phyloP scores from a whole-genome alignment of 2,888 invertebrate genomes.

The Dynastes grantii region DNA sequence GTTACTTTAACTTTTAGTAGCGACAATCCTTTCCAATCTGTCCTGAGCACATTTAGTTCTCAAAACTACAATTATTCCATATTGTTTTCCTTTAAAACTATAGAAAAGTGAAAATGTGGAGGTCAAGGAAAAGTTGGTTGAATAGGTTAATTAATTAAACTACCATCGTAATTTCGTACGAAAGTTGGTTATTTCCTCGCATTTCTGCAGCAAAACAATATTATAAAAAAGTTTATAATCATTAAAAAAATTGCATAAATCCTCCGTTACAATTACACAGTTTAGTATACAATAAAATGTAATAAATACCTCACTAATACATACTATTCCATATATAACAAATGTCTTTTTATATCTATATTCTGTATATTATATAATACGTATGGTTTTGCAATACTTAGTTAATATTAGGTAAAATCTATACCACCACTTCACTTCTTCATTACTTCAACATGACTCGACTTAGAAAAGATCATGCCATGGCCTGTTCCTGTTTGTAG shows the following conservation, averaged over 20 bases:
- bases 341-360: neutral
- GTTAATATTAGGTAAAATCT: slow-evolving; percentile 13
- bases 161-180: neutral
- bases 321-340: neutral
- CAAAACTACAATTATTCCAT: too few relatives aligned
- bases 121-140: too few relatives aligned
- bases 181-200: neutral
- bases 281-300: slow-evolving; percentile 3
- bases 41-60: too few relatives aligned
- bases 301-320: neutral
- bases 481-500: slow-evolving; percentile 88
- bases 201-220: too few relatives aligned
- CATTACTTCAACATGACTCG: slow-evolving; percentile 27
- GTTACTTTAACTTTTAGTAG: too few relatives aligned
- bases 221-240: too few relatives aligned
- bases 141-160: neutral
- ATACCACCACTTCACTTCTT: neutral
- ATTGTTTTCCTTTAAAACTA: too few relatives aligned
- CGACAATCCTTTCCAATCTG: too few relatives aligned
- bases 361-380: slow-evolving; percentile 21
- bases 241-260: too few relatives aligned
- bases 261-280: too few relatives aligned
- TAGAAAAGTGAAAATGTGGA: too few relatives aligned
- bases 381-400: neutral
- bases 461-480: slow-evolving; percentile 61